Evolutionary conservation across 2,888 invertebrate species (phyloP), one percentile per base, ranked within the genome.

Genomic region (Drosophila recens): DNA sequence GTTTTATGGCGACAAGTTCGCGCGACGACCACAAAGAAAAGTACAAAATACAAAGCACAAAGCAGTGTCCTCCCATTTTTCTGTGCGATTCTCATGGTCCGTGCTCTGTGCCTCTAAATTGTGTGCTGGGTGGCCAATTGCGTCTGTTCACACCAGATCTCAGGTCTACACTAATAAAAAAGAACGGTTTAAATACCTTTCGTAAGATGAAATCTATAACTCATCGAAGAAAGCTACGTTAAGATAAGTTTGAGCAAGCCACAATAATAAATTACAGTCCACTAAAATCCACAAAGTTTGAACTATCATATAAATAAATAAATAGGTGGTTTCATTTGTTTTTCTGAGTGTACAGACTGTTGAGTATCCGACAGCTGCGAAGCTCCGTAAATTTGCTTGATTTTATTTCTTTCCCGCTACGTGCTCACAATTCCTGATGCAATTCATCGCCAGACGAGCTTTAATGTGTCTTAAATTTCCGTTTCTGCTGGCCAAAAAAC

Each of bases 1-100:
- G 89, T 83, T 83, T 83, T 89, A 83, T 89, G 89, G 82, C 88
- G 88, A 87, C 90, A 89, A 87, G 86, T 72, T 87, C 62, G 70
- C 68, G 53, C 79, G 48, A 61, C 49, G 48, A n/a, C 54, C 45
- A 62, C 34, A 65, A 15, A 40, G 43, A 57, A 42, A 56, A 30
- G 30, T 30, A 30, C 30, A 30, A 30, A 6, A 8, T 30, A 8
- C 30, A 8, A 30, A 30, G 30, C 33, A 54, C 42, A 43, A 27
- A 54, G 43, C 20, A 36, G 20, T 20, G 34, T 36, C 33, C 23
- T 15, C 52, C 48, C 65, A 33, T 10, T 10, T n/a, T 13, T 5
- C 23, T 3, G 15, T 23, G 15, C 2, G 4, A 9, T 15, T 34
- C 15, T 51, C 10, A 15, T 17, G 17, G 43, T 34, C 40, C 48